Evolutionary conservation across 2,797 vertebrate species (phyloP), one percentile per base, ranked within the genome.

Genomic region (Lycodopsis pacificus): DNA sequence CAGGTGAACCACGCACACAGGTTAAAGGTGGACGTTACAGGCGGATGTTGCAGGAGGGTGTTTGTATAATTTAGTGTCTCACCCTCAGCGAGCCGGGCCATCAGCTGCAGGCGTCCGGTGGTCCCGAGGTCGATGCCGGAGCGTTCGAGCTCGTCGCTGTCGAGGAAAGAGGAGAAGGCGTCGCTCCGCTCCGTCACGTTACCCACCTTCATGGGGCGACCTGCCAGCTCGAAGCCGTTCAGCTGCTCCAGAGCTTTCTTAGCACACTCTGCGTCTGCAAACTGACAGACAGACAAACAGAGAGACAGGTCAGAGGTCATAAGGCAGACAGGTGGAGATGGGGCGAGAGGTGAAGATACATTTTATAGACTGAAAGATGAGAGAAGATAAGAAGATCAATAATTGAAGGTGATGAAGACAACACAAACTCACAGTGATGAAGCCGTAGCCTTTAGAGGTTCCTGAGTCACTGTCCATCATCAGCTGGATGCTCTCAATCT

Each of bases 381-480:
- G 25, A 27, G 25, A 36, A 36, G 34, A 36, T 9, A 36, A 58
- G 27, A 25, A 25, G 59, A 62, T 17, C 36, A 40, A 25, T 42
- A 59, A 34, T 61, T 38, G 11, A 38, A 7, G 1, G 15, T 1
- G 19, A 14, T 61, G 34, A 61, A 61, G 34, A 38, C 34, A 25
- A 56, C 6, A 4, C 32, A 32, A 7, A 91, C 96, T 94, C 94
- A 99, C 98, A 9, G 97, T 99, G 92, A 99, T 99, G 89, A 99
- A 99, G 88, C 98, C 98, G 25, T 98, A 99, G 86, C 98, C 98
- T 94, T 99, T 99, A 2, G 98, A 99, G 46, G 96, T 95, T 12
- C 96, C 97, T 0, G 97, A 98, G 93, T 99, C 98, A 85, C 96
- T 98, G 85, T 99, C 98, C 97, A 98, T 99, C 97, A 99, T 99